Conservation (phyloP, 2,797 vertebrate species). For the Podarcis siculus region DNA sequence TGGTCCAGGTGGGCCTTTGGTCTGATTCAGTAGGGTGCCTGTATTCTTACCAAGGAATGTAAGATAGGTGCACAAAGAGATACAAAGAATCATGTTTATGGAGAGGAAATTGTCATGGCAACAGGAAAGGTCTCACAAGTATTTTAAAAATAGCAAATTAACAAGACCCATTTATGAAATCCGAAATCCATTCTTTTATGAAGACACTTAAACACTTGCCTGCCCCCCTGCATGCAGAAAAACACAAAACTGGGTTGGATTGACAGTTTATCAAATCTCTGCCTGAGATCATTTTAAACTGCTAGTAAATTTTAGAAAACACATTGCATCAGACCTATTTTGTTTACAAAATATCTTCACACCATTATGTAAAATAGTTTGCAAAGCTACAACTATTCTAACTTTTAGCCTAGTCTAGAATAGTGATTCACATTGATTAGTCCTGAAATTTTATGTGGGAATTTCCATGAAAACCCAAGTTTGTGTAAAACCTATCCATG, state of each 20-base stretch:
- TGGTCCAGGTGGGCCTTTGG: too few relatives aligned
- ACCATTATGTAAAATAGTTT: constrained; percentile 33
- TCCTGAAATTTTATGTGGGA: constrained; percentile 53
- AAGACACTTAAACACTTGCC: constrained; percentile 48
- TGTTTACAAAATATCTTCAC: constrained; percentile 17
- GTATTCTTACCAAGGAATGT: constrained; percentile 43
- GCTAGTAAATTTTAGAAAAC: constrained; percentile 4
- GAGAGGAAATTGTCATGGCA: constrained; percentile 79
- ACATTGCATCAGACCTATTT: constrained; percentile 30
- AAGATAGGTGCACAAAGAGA: constrained; percentile 63
- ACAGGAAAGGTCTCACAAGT: constrained; percentile 79
- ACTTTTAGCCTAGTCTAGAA: constrained; percentile 24
- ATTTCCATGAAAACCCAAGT: constrained; percentile 52
- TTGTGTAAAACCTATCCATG: not conserved
- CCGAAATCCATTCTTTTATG: constrained; percentile 67
- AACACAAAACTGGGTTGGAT: constrained; percentile 47
- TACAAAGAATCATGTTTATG: constrained; percentile 77
- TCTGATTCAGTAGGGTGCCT: too few relatives aligned
- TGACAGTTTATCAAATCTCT: constrained; percentile 23
- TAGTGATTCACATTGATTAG: not conserved
- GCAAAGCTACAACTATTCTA: constrained; percentile 18
- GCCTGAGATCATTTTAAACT: constrained; percentile 11
- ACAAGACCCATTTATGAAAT: constrained; percentile 75
- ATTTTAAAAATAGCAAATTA: constrained; percentile 81
- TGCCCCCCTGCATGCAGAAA: not conserved